A percentile compares a stretch with the other conserved stretches of the same genome.
Conservation (phyloP, 2,888 invertebrate species). For the Machimus rusticus region DNA sequence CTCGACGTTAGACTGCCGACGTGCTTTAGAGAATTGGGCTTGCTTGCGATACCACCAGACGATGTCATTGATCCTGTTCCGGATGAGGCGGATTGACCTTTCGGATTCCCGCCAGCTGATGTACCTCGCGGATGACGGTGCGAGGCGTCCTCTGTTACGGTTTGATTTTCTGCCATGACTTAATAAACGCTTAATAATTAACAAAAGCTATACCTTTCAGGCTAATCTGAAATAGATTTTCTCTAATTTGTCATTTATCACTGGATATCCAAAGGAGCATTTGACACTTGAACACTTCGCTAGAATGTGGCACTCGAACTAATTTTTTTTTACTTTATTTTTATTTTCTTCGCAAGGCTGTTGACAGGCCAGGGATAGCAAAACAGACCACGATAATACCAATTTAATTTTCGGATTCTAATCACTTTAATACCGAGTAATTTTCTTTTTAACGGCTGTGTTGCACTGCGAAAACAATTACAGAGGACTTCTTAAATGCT, state of each 20-base stretch:
- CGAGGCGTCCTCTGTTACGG: conserved; percentile 20
- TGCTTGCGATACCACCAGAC: neutral
- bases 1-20: neutral
- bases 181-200: neutral
- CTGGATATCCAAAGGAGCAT: conserved; percentile 32
- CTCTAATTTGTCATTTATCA: conserved; percentile 1
- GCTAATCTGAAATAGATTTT: neutral
- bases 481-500: neutral
- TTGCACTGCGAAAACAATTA: neutral
- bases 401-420: neutral
- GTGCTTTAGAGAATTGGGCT: conserved; percentile 32
- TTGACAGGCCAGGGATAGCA: neutral
- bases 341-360: neutral
- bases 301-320: neutral
- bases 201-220: conserved; percentile 5
- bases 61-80: conserved; percentile 25
- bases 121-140: neutral
- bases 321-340: too few species aligned
- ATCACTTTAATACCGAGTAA: neutral
- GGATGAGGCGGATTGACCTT: conserved; percentile 4
- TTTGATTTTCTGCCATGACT: conserved; percentile 39
- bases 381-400: neutral
- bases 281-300: conserved; percentile 15
- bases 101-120: neutral
- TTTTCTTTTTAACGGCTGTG: neutral